Percentiles rank a stretch among this genome's conserved stretches.
Evolutionary conservation across 2,888 invertebrate genomes (phyloP).

Genomic region (Teleogryllus oceanicus): DNA sequence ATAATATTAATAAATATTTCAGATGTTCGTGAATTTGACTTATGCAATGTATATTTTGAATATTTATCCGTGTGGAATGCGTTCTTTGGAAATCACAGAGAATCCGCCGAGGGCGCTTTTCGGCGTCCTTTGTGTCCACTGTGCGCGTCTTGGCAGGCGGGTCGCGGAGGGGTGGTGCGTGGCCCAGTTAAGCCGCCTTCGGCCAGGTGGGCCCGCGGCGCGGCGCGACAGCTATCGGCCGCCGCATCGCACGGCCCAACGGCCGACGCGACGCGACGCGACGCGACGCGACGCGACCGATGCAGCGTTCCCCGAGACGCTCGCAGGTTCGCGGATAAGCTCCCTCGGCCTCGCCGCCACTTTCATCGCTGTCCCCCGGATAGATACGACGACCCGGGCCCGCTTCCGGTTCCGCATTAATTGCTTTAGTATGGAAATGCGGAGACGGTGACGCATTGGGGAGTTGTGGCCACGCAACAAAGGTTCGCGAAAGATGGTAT

Average conservation of each 20-base stretch:
- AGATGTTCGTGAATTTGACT: too few relatives aligned
- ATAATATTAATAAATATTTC: too few relatives aligned
- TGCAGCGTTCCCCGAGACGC: too few relatives aligned
- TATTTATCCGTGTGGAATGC: too few relatives aligned
- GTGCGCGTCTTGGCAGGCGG: not conserved
- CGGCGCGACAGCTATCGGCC: constrained; percentile 6
- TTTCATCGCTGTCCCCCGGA: not conserved
- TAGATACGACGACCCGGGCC: not conserved
- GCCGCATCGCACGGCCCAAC: not conserved
- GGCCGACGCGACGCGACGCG: not conserved
- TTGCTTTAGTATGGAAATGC: not conserved
- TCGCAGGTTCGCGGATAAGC: too few relatives aligned
- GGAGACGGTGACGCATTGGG: not conserved
- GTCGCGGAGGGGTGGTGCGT: not conserved
- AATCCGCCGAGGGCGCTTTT: too few relatives aligned
- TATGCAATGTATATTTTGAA: too few relatives aligned
- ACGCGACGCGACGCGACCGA: too few relatives aligned
- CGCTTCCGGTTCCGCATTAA: not conserved
- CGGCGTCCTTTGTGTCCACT: too few relatives aligned
- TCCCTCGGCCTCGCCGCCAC: not conserved
- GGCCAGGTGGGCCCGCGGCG: not conserved
- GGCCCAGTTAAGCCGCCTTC: constrained; percentile 5
- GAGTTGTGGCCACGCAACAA: not conserved
- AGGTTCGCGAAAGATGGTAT: too few relatives aligned
- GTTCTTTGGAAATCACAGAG: too few relatives aligned